phyloP scores from a whole-genome alignment of 2,888 invertebrate species.

The Salticus scenicus region DNA sequence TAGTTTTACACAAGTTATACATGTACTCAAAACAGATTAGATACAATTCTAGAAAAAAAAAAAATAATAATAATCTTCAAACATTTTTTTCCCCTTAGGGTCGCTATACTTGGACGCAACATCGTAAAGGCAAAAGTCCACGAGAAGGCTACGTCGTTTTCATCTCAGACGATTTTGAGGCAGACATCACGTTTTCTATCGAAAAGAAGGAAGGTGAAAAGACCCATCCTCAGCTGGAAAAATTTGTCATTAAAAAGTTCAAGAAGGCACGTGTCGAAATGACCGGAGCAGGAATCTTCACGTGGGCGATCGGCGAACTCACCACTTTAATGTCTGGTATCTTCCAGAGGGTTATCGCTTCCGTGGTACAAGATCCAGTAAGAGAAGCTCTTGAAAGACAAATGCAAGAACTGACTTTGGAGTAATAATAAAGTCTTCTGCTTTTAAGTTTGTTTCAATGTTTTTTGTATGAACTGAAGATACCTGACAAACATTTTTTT shows the following conservation, averaged over 20 bases:
- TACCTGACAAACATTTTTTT: no score
- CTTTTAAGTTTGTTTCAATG: no score
- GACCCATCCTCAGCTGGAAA: slow-evolving; percentile 35
- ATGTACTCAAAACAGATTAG: no score
- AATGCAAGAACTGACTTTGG: slow-evolving; percentile 36
- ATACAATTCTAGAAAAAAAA: no score
- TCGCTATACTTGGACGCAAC: slow-evolving; percentile 51
- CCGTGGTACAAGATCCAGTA: slow-evolving; percentile 34
- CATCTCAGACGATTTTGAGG: slow-evolving; percentile 55
- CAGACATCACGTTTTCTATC: slow-evolving; percentile 22
- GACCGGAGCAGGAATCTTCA: slow-evolving; percentile 48
- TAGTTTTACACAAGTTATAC: no score
- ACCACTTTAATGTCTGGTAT: slow-evolving; percentile 56
- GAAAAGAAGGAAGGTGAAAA: background rate
- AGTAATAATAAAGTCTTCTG: no score
- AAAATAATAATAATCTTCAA: no score
- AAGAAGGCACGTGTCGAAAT: slow-evolving; percentile 50
- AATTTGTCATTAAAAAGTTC: slow-evolving; percentile 42
- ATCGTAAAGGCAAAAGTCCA: background rate
- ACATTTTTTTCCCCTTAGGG: slow-evolving; percentile 10
- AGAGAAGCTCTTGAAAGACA: slow-evolving; percentile 41
- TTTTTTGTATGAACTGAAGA: no score
- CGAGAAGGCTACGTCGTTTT: slow-evolving; percentile 50
- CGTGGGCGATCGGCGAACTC: slow-evolving; percentile 52
- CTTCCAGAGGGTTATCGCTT: slow-evolving; percentile 47